Conservation (phyloP, 2,113 vertebrate genomes). For the Butastur rufipennis region DNA sequence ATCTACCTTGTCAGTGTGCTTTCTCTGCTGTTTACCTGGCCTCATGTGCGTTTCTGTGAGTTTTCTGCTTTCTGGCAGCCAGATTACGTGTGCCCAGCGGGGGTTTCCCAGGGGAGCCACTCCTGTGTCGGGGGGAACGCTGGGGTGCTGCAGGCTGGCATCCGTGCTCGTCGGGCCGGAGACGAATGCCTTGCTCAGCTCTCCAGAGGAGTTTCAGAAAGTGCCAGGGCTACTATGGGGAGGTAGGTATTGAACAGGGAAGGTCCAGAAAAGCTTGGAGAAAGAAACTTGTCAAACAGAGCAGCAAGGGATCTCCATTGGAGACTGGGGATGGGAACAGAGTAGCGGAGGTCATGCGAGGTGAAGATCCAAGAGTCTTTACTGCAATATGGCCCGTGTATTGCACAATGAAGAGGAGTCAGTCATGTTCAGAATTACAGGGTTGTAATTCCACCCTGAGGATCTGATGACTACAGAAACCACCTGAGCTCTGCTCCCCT, state of each 20-base stretch:
- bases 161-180: not conserved
- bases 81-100: not conserved
- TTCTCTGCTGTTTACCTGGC: not conserved
- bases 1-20: not conserved
- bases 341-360: not conserved
- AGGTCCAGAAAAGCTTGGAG: not conserved
- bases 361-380: not conserved
- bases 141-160: not conserved
- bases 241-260: not conserved
- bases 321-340: fast-evolving
- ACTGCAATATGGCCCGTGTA: not conserved
- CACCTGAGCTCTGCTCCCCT: not conserved
- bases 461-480: not conserved
- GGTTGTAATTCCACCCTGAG: not conserved
- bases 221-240: not conserved
- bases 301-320: not conserved
- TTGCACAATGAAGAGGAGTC: not conserved
- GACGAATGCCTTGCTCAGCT: not conserved
- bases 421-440: not conserved
- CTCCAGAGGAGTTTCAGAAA: not conserved
- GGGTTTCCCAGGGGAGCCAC: not conserved
- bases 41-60: not conserved
- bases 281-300: not conserved
- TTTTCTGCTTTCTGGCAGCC: not conserved
- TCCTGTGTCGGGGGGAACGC: not conserved